Evolutionary conservation across 2,797 vertebrate species (phyloP).

Genomic region (Darevskia mixta): DNA sequence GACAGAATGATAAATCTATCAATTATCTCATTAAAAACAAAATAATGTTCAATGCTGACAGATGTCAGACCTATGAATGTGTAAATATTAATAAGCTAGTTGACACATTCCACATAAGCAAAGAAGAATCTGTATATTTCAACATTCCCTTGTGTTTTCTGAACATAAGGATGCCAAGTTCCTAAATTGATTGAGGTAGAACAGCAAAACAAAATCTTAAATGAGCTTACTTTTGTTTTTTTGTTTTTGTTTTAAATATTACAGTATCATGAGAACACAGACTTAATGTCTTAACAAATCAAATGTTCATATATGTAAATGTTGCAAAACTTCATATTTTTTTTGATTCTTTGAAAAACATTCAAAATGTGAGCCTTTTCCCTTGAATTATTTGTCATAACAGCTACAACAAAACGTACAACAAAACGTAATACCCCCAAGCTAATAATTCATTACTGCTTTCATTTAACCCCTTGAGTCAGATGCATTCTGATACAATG

Average conservation of each 20-base stretch:
- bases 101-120: slow-evolving; percentile 49
- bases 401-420: neutral
- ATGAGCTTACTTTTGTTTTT: slow-evolving; percentile 41
- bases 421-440: neutral
- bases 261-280: slow-evolving; percentile 53
- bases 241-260: slow-evolving; percentile 35
- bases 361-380: neutral
- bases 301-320: slow-evolving; percentile 36
- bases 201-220: slow-evolving; percentile 53
- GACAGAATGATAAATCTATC: slow-evolving; percentile 53
- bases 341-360: neutral
- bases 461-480: neutral
- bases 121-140: slow-evolving; percentile 46
- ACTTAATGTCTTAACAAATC: slow-evolving; percentile 58
- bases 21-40: slow-evolving; percentile 61
- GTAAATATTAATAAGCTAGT: slow-evolving; percentile 65
- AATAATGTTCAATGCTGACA: slow-evolving; percentile 66
- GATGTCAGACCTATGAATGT: slow-evolving; percentile 56
- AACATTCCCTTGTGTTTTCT: slow-evolving; percentile 43
- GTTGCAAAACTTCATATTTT: slow-evolving; percentile 43
- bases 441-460: neutral
- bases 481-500: neutral
- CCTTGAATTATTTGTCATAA: neutral
- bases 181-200: slow-evolving; percentile 57
- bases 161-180: slow-evolving; percentile 62